A percentile compares a stretch with the other conserved stretches of the same genome.
Evolutionary conservation across 2,888 invertebrate genomes (phyloP).

Genomic region (Unio pictorum): DNA sequence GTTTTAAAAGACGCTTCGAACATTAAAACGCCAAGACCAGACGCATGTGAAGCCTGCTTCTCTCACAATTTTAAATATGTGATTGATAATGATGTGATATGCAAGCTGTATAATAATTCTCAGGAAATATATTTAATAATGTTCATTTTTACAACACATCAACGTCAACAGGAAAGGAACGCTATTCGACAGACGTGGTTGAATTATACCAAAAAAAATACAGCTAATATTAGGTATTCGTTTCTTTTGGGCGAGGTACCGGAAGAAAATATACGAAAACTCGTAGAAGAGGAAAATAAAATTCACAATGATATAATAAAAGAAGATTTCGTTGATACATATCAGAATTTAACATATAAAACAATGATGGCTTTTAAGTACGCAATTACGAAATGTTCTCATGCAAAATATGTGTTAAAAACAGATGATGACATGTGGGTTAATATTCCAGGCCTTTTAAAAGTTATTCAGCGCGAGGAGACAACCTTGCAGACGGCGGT

Average conservation of each 20-base stretch:
- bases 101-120: conserved; percentile 5
- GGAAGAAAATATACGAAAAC: background rate
- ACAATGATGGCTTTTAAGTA: conserved; percentile 43
- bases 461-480: conserved; percentile 9
- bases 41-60: conserved; percentile 25
- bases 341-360: conserved; percentile 39
- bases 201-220: conserved; percentile 22
- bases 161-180: conserved; percentile 15
- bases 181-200: conserved; percentile 37
- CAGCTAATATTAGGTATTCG: conserved; percentile 26
- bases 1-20: background rate
- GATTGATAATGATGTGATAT: conserved; percentile 24
- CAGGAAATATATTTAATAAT: conserved; percentile 25
- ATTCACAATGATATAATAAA: conserved; percentile 30
- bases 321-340: conserved; percentile 39
- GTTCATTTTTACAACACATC: conserved; percentile 25
- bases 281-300: conserved; percentile 21
- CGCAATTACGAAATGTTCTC: conserved; percentile 28
- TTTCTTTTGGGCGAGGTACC: conserved; percentile 27
- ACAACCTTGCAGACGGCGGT: conserved; percentile 25
- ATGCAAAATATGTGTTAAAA: conserved; percentile 34
- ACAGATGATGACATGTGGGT: conserved; percentile 60
- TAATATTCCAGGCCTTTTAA: conserved; percentile 29
- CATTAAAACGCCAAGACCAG: conserved; percentile 1
- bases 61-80: conserved; percentile 22